Base-by-base conservation (phyloP, 2,888 invertebrate genomes). In the Eulithis prunata region DNA sequence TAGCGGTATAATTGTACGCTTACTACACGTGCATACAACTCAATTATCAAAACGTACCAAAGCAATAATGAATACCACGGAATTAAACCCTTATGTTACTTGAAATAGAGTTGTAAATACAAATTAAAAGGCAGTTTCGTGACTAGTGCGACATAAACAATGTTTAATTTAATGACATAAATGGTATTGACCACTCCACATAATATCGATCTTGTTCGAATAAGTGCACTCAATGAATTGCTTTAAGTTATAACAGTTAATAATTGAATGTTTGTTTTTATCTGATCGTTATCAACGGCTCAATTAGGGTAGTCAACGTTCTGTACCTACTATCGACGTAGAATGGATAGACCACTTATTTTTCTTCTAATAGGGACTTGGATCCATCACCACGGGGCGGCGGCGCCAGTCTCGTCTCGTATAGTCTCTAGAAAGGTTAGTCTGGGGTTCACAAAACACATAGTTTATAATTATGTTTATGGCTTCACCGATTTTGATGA, bases 101-200 rank as follows among this genome's bases (percentile, higher is more conserved):
- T 3, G 21, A 11, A 13, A 38, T 57, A 61, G 13, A 57, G 63
- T 57, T 52, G 41, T 8, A 60, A 47, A 52, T 53, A 14, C n/a
- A n/a, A 55, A 59, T 47, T 28, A n/a, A 21, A 57, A 36, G 12
- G 7, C 5, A 21, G 57, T 58, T 53, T 63, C 51, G 56, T 60
- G 53, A 63, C 58, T 57, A 56, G 14, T 14, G 28, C 36, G 36
- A 54, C 41, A 56, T 63, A 47, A 67, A 67, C 53, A 32, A 52
- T 67, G n/a, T n/a, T n/a, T 51, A 7, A n/a, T n/a, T 60, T 49
- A 54, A 32, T 52, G 62, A 60, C 66, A 59, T 66, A 59, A 63
- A 60, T 62, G 62, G 62, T 59, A 56, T 56, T 59, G 46, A 56
- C 52, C 59, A 55, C 53, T 63, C 60, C 60, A 54, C 57, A 63